A percentile compares a stretch with the other conserved stretches of the same genome.
Evolutionary conservation across 1,140 invertebrate genomes (phyloP).

Genomic region (Drosophila santomea): DNA sequence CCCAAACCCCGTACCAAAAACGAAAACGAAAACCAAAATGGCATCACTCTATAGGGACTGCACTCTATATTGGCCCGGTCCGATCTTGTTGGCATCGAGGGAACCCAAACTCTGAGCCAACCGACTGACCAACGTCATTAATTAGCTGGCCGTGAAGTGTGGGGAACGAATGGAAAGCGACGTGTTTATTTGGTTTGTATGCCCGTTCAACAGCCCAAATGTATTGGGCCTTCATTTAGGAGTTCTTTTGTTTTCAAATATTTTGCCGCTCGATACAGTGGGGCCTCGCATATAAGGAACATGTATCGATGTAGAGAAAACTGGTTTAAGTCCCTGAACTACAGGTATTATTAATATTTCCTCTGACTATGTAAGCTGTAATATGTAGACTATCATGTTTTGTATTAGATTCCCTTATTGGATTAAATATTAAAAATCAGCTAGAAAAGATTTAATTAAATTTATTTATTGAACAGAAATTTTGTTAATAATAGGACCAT

Average conservation of each 20-base stretch:
- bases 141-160: constrained; percentile 76
- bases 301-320: too few relatives aligned
- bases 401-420: too few relatives aligned
- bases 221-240: constrained; percentile 71
- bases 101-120: constrained; percentile 10
- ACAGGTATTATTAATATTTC: too few relatives aligned
- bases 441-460: too few relatives aligned
- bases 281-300: not conserved
- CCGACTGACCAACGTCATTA: constrained; percentile 70
- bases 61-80: constrained; percentile 32
- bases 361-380: too few relatives aligned
- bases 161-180: constrained; percentile 72
- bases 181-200: constrained; percentile 74
- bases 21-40: constrained; percentile 68
- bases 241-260: constrained; percentile 61
- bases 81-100: constrained; percentile 14
- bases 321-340: too few relatives aligned
- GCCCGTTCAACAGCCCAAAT: constrained; percentile 56
- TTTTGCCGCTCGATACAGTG: constrained; percentile 56
- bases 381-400: too few relatives aligned
- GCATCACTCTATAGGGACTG: constrained; percentile 61
- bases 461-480: too few relatives aligned
- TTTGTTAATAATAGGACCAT: too few relatives aligned
- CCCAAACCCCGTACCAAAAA: constrained; percentile 17
- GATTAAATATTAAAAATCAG: too few relatives aligned